Conservation (phyloP, 1,140 invertebrate genomes). For the Gonioctena quinquepunctata region DNA sequence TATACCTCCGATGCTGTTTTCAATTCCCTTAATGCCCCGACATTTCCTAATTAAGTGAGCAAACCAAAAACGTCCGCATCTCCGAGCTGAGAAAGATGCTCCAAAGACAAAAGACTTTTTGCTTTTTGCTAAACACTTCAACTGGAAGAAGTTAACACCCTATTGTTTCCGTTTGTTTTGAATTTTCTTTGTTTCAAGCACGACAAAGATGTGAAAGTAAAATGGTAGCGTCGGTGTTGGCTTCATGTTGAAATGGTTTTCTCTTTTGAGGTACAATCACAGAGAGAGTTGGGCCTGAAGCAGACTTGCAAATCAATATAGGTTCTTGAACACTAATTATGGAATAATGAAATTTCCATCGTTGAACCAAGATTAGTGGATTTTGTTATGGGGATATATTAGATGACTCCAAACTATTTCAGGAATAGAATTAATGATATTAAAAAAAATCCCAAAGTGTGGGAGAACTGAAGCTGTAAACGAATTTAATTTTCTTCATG, state of each 20-base stretch:
- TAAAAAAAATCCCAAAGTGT: too few relatives aligned
- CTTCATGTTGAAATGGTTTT: neutral
- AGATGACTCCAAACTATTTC: too few relatives aligned
- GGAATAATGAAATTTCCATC: too few relatives aligned
- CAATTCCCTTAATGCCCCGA: slow-evolving; percentile 1
- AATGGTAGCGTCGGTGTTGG: neutral
- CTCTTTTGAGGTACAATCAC: neutral
- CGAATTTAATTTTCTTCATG: too few relatives aligned
- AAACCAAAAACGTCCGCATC: slow-evolving; percentile 5
- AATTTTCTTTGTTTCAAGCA: slow-evolving; percentile 5
- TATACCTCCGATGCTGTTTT: neutral
- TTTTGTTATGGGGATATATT: too few relatives aligned
- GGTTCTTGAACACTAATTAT: too few relatives aligned
- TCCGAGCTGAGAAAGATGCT: neutral
- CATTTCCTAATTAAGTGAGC: slow-evolving; percentile 14
- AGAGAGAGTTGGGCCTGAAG: too few relatives aligned
- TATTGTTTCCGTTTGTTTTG: slow-evolving; percentile 25
- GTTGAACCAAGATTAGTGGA: too few relatives aligned
- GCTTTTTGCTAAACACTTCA: slow-evolving; percentile 22
- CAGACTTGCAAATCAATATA: too few relatives aligned
- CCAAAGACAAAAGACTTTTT: slow-evolving; percentile 25
- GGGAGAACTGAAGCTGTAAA: too few relatives aligned
- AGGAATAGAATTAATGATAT: too few relatives aligned
- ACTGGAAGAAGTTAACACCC: slow-evolving; percentile 33
- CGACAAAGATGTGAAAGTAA: slow-evolving; percentile 1